Conservation (phyloP, 2,888 invertebrate species). For the Glaucopsyche alexis region DNA sequence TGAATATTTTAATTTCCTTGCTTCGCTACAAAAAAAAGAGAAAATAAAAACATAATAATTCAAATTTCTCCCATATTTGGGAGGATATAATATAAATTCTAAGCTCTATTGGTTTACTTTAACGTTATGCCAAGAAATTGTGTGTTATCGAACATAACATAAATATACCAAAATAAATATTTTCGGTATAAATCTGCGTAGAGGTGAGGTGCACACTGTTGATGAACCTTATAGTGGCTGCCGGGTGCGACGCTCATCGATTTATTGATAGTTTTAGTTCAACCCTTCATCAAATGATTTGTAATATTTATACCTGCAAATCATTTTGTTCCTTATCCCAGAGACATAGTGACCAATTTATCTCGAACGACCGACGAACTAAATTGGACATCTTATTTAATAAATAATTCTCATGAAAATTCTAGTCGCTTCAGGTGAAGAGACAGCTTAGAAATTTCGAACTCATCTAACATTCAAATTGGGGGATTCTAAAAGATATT, state of each 20-base stretch:
- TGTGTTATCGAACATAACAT: neutral
- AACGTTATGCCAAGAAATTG: too few relatives aligned
- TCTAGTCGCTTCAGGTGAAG: conserved; percentile 12
- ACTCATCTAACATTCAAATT: conserved; percentile 19
- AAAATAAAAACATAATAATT: too few relatives aligned
- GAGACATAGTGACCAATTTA: conserved; percentile 11
- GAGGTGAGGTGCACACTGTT: conserved; percentile 40
- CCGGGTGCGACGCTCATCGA: conserved; percentile 68
- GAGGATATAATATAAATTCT: too few relatives aligned
- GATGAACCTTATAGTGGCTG: conserved; percentile 61
- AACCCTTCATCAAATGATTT: conserved; percentile 43
- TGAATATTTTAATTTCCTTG: too few relatives aligned
- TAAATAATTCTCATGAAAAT: conserved; percentile 28
- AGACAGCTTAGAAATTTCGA: conserved; percentile 8
- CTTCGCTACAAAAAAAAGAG: too few relatives aligned
- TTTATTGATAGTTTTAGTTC: conserved; percentile 71
- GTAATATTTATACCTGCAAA: conserved; percentile 36
- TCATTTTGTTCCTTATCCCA: conserved; percentile 29
- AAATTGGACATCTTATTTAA: conserved; percentile 22
- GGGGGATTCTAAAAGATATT: neutral
- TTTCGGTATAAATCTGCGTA: neutral
- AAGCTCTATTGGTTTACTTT: too few relatives aligned
- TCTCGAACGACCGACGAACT: neutral
- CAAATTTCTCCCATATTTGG: too few relatives aligned
- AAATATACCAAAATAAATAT: conserved; percentile 7